Percentiles rank a stretch among this genome's conserved stretches.
Evolutionary conservation across 2,113 vertebrate species (phyloP).

Genomic region (Telmatochromis bifrenatus): DNA sequence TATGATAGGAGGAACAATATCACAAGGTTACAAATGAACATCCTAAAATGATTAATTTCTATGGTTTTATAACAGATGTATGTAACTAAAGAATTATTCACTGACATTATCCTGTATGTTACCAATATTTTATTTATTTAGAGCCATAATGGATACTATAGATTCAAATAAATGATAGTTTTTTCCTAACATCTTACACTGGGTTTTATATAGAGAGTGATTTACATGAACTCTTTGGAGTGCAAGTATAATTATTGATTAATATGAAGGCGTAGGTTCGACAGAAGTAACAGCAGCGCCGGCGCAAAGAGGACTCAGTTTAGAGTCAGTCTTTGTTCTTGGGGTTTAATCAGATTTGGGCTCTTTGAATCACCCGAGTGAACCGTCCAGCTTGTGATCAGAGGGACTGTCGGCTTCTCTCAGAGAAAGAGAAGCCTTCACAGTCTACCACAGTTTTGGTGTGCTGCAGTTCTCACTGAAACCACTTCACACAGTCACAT

Average conservation of each 20-base stretch:
- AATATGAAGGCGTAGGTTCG: background rate
- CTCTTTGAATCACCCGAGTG: background rate
- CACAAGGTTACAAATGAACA: conserved; percentile 67
- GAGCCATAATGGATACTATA: conserved; percentile 23
- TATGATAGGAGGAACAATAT: conserved; percentile 61
- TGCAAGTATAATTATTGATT: background rate
- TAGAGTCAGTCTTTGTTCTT: background rate
- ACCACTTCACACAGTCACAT: conserved; percentile 54
- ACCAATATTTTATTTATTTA: conserved; percentile 41
- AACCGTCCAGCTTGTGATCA: background rate
- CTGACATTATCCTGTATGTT: conserved; percentile 24
- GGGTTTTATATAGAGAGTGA: background rate
- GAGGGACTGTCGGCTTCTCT: background rate
- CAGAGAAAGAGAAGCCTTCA: background rate
- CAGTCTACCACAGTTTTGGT: conserved; percentile 8
- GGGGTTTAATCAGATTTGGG: background rate
- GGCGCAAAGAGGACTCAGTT: background rate
- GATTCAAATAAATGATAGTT: conserved; percentile 42
- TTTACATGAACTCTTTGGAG: background rate
- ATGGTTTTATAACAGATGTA: conserved; percentile 43
- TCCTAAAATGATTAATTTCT: conserved; percentile 41
- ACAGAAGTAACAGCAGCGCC: background rate
- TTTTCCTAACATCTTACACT: background rate
- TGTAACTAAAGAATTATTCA: background rate
- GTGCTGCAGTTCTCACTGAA: conserved; percentile 5